Conservation (phyloP, 1,140 invertebrate genomes). For the Scaptomyza montana region DNA sequence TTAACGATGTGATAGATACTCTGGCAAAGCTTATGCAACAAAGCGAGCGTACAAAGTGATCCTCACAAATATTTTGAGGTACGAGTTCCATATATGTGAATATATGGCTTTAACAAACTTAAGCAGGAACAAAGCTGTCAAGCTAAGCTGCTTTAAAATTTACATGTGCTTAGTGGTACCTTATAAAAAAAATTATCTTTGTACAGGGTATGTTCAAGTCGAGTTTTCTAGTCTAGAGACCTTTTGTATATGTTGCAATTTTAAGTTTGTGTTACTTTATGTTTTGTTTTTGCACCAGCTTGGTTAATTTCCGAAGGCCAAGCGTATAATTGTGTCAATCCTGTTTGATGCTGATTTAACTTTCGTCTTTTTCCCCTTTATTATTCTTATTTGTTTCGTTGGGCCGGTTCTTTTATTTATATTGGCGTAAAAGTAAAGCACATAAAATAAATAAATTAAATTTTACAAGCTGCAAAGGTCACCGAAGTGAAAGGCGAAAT, state of each 20-base stretch:
- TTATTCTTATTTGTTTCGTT: slow-evolving; percentile 23
- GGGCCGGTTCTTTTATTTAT: slow-evolving; percentile 48
- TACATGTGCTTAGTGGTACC: too few species aligned
- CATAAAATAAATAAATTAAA: slow-evolving; percentile 58
- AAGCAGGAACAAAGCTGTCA: too few species aligned
- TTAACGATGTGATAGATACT: too few species aligned
- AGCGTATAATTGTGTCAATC: slow-evolving; percentile 74
- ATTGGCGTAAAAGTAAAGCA: slow-evolving; percentile 47
- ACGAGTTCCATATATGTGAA: too few species aligned
- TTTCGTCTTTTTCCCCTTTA: neutral
- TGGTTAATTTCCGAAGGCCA: slow-evolving; percentile 74
- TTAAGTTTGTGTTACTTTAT: slow-evolving; percentile 19
- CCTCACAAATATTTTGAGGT: too few species aligned
- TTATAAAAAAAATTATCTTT: neutral
- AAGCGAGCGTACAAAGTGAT: too few species aligned
- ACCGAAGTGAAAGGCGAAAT: slow-evolving; percentile 30
- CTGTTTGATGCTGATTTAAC: slow-evolving; percentile 30
- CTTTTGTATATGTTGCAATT: neutral
- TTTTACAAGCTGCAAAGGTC: slow-evolving; percentile 48
- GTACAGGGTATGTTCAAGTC: neutral
- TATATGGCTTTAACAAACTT: too few species aligned
- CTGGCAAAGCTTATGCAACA: too few species aligned
- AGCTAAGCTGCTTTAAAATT: too few species aligned
- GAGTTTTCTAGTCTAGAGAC: neutral
- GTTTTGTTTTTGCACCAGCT: slow-evolving; percentile 19